Evolutionary conservation across 2,888 invertebrate species (phyloP), one percentile per base, ranked within the genome.

Genomic region (Agrotis clavis): DNA sequence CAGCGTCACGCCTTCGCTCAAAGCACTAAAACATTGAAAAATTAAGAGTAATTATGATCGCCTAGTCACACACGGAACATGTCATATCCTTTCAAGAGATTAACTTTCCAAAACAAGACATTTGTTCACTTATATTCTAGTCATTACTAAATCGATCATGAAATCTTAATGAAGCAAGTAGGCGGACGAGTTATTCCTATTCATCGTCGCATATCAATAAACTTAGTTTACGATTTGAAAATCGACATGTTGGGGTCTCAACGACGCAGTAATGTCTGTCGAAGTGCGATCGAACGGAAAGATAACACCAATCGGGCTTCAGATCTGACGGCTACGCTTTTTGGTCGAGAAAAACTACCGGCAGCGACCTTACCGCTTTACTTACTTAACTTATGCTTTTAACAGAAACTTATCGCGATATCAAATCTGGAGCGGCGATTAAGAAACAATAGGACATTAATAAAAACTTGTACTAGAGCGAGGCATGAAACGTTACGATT

Each of bases 371-470:
- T 92, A 91, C 91, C 89, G 91, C 87, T 91, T 90, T 90, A 89
- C 89, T 90, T 90, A 88, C 88, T 90, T 89, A 91, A 92, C 91
- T 92, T 92, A 92, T 91, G 91, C 91, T 93, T 94, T 94, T 93
- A 94, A 93, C 91, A 90, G 89, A 92, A 92, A 93, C 91, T 93
- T 95, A 94, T 95, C 94, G 90, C 87, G 87, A 86, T 92, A 94
- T 93, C 90, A 92, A 93, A 94, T 95, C 94, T 90, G 87, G 89
- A 92, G 88, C 90, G 90, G 90, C 87, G 94, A 95, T 95, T 94
- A 94, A 90, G 92, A 93, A 95, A 95, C 96, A 95, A 96, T 95
- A 91, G 95, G 88, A 92, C 92, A 92, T 94, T 93, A 94, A 94
- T 94, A 93, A 93, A 94, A 94, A 91, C 86, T 90, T 88, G 90